A percentile compares a stretch with the other conserved stretches of the same genome.
Conservation (phyloP, 1,140 invertebrate genomes). For the Drosophila cardini region DNA sequence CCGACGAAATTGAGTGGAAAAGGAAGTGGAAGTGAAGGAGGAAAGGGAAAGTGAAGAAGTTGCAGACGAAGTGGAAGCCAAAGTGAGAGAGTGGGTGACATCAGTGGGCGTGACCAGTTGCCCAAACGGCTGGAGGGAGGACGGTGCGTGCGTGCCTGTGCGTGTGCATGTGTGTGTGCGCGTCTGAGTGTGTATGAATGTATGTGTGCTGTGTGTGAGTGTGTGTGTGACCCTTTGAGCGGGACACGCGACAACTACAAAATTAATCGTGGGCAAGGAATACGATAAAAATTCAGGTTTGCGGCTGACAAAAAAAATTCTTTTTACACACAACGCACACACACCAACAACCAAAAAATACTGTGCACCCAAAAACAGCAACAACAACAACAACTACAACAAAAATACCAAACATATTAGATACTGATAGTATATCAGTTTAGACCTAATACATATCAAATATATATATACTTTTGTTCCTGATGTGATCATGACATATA, state of each 20-base stretch:
- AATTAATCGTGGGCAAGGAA: constrained; percentile 66
- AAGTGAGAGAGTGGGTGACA: constrained; percentile 34
- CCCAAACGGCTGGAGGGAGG: constrained; percentile 1
- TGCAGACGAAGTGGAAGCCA: background rate
- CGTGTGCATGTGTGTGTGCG: constrained; percentile 4
- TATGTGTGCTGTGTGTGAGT: constrained; percentile 18
- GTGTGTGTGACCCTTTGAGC: constrained; percentile 41
- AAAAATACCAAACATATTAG: constrained; percentile 1
- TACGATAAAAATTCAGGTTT: constrained; percentile 69
- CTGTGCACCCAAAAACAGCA: constrained; percentile 17
- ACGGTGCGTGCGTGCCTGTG: background rate
- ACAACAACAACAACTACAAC: constrained; percentile 6
- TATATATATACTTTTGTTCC: constrained; percentile 1
- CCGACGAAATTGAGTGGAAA: constrained; percentile 28
- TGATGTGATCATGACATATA: constrained; percentile 71
- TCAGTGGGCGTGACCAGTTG: constrained; percentile 34
- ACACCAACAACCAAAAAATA: background rate
- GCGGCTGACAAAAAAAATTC: constrained; percentile 33
- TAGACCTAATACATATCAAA: background rate
- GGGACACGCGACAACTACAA: constrained; percentile 48
- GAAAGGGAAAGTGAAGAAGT: background rate
- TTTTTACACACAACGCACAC: constrained; percentile 16
- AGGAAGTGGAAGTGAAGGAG: background rate
- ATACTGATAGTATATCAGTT: constrained; percentile 5
- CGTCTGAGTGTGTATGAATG: background rate